Conservation (phyloP, 2,888 invertebrate species). For the Sesia apiformis region DNA sequence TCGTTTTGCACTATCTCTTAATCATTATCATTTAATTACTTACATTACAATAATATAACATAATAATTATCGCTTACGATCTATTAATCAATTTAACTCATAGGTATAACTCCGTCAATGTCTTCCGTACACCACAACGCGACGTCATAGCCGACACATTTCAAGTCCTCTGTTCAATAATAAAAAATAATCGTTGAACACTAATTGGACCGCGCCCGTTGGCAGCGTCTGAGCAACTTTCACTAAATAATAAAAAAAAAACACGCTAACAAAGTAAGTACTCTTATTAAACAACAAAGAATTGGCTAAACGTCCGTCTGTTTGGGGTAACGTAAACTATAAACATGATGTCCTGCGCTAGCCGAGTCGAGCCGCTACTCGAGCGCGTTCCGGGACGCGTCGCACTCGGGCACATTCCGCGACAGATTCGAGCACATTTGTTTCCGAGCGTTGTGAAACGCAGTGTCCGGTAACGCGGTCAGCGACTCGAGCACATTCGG, state of each 20-base stretch:
- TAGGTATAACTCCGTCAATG: constrained; percentile 34
- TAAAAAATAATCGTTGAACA: constrained; percentile 57
- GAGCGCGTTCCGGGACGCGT: no score
- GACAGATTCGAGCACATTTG: neutral
- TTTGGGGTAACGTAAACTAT: constrained; percentile 36
- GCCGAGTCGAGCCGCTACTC: constrained; percentile 19
- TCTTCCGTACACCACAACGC: constrained; percentile 22
- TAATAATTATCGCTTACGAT: constrained; percentile 58
- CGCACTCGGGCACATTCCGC: constrained; percentile 12
- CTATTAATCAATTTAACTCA: constrained; percentile 33
- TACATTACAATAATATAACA: constrained; percentile 66
- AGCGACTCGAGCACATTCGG: constrained; percentile 37
- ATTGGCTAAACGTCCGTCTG: constrained; percentile 59
- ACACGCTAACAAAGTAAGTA: constrained; percentile 68
- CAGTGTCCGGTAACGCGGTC: constrained; percentile 37
- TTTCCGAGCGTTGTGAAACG: constrained; percentile 7
- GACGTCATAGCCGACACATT: constrained; percentile 29
- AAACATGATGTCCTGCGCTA: constrained; percentile 20
- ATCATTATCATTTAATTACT: constrained; percentile 43
- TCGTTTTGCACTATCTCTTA: constrained; percentile 70
- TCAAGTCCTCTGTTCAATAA: constrained; percentile 46
- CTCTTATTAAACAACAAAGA: constrained; percentile 60
- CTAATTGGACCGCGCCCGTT: constrained; percentile 66
- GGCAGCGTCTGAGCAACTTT: constrained; percentile 71
- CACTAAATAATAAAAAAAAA: constrained; percentile 61